Base-by-base conservation (phyloP, 2,888 invertebrate genomes). In the Parnassius mnemosyne region DNA sequence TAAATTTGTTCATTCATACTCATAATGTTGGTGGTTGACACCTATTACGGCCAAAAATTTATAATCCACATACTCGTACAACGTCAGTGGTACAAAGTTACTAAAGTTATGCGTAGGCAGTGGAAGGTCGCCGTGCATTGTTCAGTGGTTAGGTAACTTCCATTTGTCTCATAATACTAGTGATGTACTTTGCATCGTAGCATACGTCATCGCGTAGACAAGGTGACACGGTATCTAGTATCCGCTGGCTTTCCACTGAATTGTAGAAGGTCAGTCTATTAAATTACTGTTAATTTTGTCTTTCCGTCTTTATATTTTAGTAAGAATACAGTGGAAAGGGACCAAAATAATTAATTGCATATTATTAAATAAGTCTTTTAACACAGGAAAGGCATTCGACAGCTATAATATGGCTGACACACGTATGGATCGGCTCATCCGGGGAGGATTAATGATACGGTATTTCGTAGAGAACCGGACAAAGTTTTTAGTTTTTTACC, bases 91-190 rank as follows among this genome's bases (percentile, higher is more conserved):
- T 50, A 62, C 50, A 56, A 57, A 62, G 61, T 62, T 57, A 62
- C 43, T 53, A 47, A 58, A 63, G 54, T 63, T 63, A 63, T 54
- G 62, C 54, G 62, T 63, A 41, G 62, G 62, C 34, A 42, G 49
- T 13, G 20, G 58, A 63, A 63, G 62, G 62, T 54, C 62, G 50
- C 54, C 41, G 41, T 54, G 54, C 62, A 63, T 63, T 63, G 62
- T 63, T 63, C 58, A 51, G 58, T 54, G 50, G 54, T 58, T 63
- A 63, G 62, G 54, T 63, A 63, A 63, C 62, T 53, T 54, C 50
- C 50, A 61, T 61, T 51, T 61, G 51, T 51, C 57, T 54, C 58
- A 58, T 47, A 53, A 54, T 50, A 47, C 57, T 57, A 42, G 49
- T 43, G 50, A 49, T 11, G 52, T 61, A 61, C 41, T n/a, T 3